Base-by-base conservation (phyloP, 2,113 vertebrate species). In the Serinus canaria region DNA sequence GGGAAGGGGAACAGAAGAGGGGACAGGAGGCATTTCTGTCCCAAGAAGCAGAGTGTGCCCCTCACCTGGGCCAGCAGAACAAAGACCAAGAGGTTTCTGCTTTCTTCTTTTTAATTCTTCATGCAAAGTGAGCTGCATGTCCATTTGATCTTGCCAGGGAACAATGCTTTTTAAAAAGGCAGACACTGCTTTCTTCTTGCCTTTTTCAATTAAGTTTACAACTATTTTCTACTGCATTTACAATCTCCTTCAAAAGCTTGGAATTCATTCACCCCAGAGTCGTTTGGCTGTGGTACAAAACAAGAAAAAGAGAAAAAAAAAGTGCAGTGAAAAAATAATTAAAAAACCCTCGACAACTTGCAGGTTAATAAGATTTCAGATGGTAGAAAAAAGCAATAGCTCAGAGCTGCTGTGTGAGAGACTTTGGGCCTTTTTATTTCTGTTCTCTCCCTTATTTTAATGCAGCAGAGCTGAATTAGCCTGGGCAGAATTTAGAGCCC, bases 351-450 rank as follows among this genome's bases (percentile, higher is more conserved):
- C 19, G 1, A 76, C 39, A 55, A 72, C 49, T 90, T 13, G 23
- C 68, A 88, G 83, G 76, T 92, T 97, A 92, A 88, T 95, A 94
- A 83, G 88, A 86, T 92, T 95, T 94, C 69, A 78, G 56, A 87
- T 20, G 64, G 60, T 9, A 77, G 64, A 43, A 89, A 77, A 94
- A 96, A 73, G 41, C 31, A 69, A 67, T 75, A 91, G 73, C 83
- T 95, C 79, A 86, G 88, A 90, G 76, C 72, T 92, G 53, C 73
- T 87, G 62, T 28, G 52, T 47, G 75, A 88, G 84, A 93, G 67
- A 80, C 18, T 76, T 73, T 56, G 80, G 81, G 82, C 64, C 64
- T 74, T 35, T 87, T 92, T 93, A 70, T 83, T 96, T 93, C 73
- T 92, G 24, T 78, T 93, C 41, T 75, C 43, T 67, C 76, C 67